Percentiles rank a stretch among this genome's conserved stretches.
Conservation (phyloP, 53 echinoderm and acorn worm genomes). For the Antedon mediterranea region DNA sequence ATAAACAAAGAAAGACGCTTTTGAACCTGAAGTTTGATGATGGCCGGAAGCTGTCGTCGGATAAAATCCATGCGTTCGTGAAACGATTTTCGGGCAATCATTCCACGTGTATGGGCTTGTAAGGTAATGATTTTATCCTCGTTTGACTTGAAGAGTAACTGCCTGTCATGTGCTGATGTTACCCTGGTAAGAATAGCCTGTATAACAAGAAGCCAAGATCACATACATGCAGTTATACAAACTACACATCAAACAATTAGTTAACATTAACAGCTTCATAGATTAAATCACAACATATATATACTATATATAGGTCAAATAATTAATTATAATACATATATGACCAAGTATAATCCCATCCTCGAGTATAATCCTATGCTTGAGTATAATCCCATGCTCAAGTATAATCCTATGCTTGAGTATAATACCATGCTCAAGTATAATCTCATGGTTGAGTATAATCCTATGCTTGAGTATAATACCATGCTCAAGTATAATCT, state of each 20-base stretch:
- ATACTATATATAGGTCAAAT: too few relatives aligned
- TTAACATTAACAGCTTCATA: too few relatives aligned
- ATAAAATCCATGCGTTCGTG: constrained; percentile 59
- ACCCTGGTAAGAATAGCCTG: constrained; percentile 52
- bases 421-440: too few relatives aligned
- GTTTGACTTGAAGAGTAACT: constrained; percentile 79
- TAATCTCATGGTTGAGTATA: too few relatives aligned
- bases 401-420: too few relatives aligned
- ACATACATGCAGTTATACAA: background rate
- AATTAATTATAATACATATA: too few relatives aligned
- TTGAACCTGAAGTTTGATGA: constrained; percentile 72
- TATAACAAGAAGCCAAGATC: background rate
- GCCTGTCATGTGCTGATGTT: constrained; percentile 64
- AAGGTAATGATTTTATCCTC: constrained; percentile 67
- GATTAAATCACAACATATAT: too few relatives aligned
- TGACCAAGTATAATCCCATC: too few relatives aligned
- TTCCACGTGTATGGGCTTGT: constrained; percentile 73
- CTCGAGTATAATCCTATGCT: too few relatives aligned
- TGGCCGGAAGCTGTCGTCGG: constrained; percentile 71
- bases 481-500: too few relatives aligned
- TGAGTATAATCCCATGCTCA: too few relatives aligned
- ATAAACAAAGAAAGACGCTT: background rate
- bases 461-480: too few relatives aligned
- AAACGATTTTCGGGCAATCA: constrained; percentile 48
- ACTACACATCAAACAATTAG: background rate